Percentiles rank a stretch among this genome's conserved stretches.
Conservation (phyloP, 2,888 invertebrate species). For the Altica lythri region DNA sequence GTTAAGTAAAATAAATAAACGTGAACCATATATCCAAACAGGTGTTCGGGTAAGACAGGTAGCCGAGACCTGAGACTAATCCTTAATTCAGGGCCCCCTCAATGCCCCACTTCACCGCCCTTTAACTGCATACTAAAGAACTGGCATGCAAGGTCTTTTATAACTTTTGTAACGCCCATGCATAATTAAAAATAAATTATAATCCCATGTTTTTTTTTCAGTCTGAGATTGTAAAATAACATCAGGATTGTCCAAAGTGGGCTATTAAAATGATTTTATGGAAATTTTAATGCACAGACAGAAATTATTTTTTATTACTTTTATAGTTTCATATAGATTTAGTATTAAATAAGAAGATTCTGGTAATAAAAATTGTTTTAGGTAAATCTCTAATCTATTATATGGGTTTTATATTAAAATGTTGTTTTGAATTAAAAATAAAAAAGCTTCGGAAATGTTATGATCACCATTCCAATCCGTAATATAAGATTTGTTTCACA, state of each 20-base stretch:
- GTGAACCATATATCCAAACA: conserved; percentile 33
- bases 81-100: conserved; percentile 28
- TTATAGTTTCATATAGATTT: too few species aligned
- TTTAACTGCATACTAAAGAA: conserved; percentile 23
- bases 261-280: conserved; percentile 18
- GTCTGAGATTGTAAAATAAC: conserved; percentile 13
- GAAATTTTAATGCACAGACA: conserved; percentile 13
- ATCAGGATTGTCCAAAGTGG: conserved; percentile 6
- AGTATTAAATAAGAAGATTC: too few species aligned
- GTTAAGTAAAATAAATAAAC: conserved; percentile 27
- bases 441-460: too few species aligned
- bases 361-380: too few species aligned
- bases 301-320: not conserved
- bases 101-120: conserved; percentile 11
- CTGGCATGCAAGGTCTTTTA: conserved; percentile 33
- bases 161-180: conserved; percentile 30
- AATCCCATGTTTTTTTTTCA: conserved; percentile 6
- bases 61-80: conserved; percentile 39
- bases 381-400: too few species aligned
- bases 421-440: too few species aligned
- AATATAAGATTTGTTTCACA: too few species aligned
- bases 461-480: too few species aligned
- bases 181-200: conserved; percentile 36
- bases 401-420: too few species aligned
- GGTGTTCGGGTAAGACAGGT: conserved; percentile 43